A percentile compares a stretch with the other conserved stretches of the same genome.
Evolutionary conservation across 2,797 vertebrate genomes (phyloP).

Genomic region (Pitangus sulphuratus): DNA sequence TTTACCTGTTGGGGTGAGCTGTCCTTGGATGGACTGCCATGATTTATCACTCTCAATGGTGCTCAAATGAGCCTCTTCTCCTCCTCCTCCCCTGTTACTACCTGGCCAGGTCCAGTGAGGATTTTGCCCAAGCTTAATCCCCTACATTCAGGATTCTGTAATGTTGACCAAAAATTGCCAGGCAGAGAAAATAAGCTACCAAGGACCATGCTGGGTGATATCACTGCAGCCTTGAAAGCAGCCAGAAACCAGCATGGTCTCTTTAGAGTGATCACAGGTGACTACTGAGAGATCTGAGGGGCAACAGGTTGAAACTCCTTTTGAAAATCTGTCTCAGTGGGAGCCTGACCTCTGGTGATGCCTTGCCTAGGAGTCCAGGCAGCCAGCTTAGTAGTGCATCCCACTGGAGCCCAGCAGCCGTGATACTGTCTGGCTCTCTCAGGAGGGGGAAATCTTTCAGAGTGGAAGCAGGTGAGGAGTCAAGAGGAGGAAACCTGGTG

Average conservation of each 20-base stretch:
- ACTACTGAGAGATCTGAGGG: not conserved
- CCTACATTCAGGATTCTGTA: rapidly evolving
- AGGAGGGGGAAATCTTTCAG: not conserved
- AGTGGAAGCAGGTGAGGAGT: not conserved
- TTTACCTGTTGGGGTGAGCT: not conserved
- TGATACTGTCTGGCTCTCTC: not conserved
- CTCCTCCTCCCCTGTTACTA: not conserved
- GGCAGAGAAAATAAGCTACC: not conserved
- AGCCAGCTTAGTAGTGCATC: not conserved
- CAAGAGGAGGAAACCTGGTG: not conserved
- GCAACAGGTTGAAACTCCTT: not conserved
- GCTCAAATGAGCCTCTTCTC: not conserved
- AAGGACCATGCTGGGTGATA: not conserved
- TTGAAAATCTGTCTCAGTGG: not conserved
- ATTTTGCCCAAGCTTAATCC: not conserved
- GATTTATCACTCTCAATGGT: not conserved
- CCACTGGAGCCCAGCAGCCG: not conserved
- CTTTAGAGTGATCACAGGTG: not conserved
- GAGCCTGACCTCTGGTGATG: not conserved
- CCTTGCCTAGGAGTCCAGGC: not conserved
- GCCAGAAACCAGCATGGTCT: not conserved
- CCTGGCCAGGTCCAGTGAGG: not conserved
- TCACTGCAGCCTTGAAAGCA: not conserved
- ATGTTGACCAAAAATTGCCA: not conserved
- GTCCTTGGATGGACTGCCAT: not conserved